Evolutionary conservation across 2,113 vertebrate species (phyloP).

Genomic region (Typhlomys cinereus): DNA sequence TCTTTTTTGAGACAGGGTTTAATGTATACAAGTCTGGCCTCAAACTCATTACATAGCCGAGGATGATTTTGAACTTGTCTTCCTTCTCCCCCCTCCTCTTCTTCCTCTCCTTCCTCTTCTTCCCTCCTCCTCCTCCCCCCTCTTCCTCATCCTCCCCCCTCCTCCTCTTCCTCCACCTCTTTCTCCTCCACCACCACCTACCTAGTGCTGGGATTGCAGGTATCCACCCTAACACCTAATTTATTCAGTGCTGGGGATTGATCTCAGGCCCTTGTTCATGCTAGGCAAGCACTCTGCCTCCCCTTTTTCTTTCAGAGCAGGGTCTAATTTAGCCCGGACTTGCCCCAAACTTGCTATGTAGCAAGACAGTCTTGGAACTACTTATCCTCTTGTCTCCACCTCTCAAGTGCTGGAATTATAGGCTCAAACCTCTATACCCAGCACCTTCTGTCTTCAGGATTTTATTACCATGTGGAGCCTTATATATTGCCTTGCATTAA

Average conservation of each 20-base stretch:
- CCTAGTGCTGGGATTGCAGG: not conserved
- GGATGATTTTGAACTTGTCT: not conserved
- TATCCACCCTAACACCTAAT: not conserved
- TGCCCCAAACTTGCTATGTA: not conserved
- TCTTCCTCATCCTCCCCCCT: too few relatives aligned
- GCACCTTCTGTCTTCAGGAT: too few relatives aligned
- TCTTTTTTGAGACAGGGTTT: not conserved
- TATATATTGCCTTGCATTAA: not conserved
- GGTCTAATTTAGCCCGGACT: too few relatives aligned
- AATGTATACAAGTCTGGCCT: not conserved
- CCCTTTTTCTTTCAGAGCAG: not conserved
- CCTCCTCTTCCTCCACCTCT: too few relatives aligned
- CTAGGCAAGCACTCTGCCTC: not conserved
- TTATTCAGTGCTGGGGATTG: not conserved
- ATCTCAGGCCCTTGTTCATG: not conserved
- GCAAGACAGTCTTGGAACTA: not conserved
- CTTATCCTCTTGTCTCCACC: not conserved
- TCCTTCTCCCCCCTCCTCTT: too few relatives aligned
- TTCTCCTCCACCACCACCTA: too few relatives aligned
- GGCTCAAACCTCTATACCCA: too few relatives aligned
- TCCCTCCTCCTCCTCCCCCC: too few relatives aligned
- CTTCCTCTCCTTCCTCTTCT: too few relatives aligned
- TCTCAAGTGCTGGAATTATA: too few relatives aligned
- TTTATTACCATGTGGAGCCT: not conserved
- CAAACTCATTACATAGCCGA: not conserved